Evolutionary conservation across 2,113 vertebrate species (phyloP).

Genomic region (Siphamia tubifer): DNA sequence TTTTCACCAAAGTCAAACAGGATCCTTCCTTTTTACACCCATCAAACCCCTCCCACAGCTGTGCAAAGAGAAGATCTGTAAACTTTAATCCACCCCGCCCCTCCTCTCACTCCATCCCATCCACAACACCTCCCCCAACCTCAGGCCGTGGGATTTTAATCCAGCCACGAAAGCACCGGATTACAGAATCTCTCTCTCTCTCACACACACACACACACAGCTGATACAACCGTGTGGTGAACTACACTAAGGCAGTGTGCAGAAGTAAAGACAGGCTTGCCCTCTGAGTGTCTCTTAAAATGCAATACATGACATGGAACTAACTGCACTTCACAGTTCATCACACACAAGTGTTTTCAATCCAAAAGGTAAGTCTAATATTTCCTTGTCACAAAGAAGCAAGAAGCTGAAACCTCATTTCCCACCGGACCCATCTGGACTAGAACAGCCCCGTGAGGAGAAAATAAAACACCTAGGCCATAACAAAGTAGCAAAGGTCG

Average conservation of each 20-base stretch:
- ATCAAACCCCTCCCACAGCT: slow-evolving; percentile 51
- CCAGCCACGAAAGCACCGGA: slow-evolving; percentile 54
- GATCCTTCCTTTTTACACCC: slow-evolving; percentile 22
- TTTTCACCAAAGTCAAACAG: slow-evolving; percentile 3
- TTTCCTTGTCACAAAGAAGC: background rate
- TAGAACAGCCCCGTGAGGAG: background rate
- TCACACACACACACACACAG: background rate
- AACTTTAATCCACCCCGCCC: slow-evolving; percentile 50
- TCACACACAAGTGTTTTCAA: background rate
- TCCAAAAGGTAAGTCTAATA: background rate
- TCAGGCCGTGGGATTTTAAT: slow-evolving; percentile 69
- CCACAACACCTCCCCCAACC: slow-evolving; percentile 50
- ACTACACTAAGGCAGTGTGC: too few species aligned
- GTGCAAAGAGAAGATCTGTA: slow-evolving; percentile 45
- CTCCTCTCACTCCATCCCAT: slow-evolving; percentile 5
- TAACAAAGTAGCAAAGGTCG: slow-evolving; percentile 9
- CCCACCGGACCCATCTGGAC: background rate
- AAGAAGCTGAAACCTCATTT: background rate
- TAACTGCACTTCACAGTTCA: background rate
- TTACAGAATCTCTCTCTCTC: slow-evolving; percentile 58
- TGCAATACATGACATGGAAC: background rate
- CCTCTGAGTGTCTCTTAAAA: too few species aligned
- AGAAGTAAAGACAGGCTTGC: too few species aligned
- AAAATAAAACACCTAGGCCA: background rate
- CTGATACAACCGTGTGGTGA: too few species aligned